Percentiles rank a stretch among this genome's conserved stretches.
These are phyloP conservation scores for Lepidochitona cinerea DNA, from an alignment of 2,888 invertebrate species.

Conservation along the genomic window DNA sequence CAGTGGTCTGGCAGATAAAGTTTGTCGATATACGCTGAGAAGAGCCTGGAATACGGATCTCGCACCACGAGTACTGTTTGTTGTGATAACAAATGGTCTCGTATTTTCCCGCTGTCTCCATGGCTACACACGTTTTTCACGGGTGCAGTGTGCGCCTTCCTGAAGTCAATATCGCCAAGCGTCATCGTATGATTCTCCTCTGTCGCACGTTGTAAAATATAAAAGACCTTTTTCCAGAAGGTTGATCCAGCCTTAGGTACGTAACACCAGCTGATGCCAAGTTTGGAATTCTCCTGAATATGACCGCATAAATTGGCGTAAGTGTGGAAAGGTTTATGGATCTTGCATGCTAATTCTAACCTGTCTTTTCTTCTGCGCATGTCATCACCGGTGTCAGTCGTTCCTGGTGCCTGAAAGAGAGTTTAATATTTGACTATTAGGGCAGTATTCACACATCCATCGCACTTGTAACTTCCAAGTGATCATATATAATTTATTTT, in stretches of 20 bases:
- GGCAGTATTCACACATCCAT: no score
- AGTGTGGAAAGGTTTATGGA: no score
- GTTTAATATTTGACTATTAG: no score
- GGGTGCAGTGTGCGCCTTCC: background rate
- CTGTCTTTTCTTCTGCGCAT: no score
- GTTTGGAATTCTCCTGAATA: background rate
- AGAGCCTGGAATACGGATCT: conserved; percentile 46
- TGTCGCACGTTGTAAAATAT: background rate
- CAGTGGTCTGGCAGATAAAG: conserved; percentile 47
- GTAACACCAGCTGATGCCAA: conserved; percentile 24
- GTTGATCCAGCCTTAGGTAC: conserved; percentile 51
- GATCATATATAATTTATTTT: no score
- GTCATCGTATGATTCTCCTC: background rate
- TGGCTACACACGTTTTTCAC: background rate
- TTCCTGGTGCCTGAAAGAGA: no score
- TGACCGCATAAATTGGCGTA: no score
- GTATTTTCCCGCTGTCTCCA: background rate
- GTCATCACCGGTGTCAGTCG: no score
- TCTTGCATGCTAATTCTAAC: no score
- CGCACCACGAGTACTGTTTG: conserved; percentile 31
- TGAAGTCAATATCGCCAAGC: background rate
- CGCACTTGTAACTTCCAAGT: no score
- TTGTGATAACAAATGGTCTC: background rate
- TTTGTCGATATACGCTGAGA: conserved; percentile 51
- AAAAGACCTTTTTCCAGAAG: conserved; percentile 42